phyloP scores from a whole-genome alignment of 2,113 vertebrate species.

The Tyrannus savana region DNA sequence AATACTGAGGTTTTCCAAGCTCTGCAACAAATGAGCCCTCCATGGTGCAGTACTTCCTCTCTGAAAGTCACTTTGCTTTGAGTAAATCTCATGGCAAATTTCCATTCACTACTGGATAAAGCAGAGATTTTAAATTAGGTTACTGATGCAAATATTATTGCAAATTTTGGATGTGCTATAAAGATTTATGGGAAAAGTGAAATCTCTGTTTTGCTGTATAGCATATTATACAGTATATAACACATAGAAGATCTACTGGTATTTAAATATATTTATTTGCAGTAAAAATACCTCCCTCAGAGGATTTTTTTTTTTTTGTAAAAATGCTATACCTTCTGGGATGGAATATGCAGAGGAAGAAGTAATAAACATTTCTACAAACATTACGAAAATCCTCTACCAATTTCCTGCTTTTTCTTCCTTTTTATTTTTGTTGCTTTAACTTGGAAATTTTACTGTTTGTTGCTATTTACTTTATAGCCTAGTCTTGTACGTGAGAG shows the following conservation, averaged over 20 bases:
- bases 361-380: not conserved
- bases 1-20: not conserved
- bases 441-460: not conserved
- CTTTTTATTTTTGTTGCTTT: not conserved
- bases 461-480: not conserved
- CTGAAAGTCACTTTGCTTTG: not conserved
- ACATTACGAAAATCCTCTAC: not conserved
- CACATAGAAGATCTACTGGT: accelerated
- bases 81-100: not conserved
- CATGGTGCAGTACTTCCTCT: not conserved
- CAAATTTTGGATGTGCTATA: not conserved
- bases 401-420: not conserved
- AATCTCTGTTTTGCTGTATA: not conserved
- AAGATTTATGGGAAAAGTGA: not conserved
- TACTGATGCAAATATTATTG: not conserved
- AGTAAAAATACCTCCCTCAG: not conserved
- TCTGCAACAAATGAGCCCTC: not conserved
- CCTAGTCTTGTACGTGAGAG: not conserved
- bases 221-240: not conserved
- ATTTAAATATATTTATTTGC: not conserved
- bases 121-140: not conserved
- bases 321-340: not conserved
- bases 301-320: not conserved
- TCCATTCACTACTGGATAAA: not conserved
- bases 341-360: not conserved